phyloP scores from a whole-genome alignment of 1,140 invertebrate species.

The Pseudomyrmex cubaensis region DNA sequence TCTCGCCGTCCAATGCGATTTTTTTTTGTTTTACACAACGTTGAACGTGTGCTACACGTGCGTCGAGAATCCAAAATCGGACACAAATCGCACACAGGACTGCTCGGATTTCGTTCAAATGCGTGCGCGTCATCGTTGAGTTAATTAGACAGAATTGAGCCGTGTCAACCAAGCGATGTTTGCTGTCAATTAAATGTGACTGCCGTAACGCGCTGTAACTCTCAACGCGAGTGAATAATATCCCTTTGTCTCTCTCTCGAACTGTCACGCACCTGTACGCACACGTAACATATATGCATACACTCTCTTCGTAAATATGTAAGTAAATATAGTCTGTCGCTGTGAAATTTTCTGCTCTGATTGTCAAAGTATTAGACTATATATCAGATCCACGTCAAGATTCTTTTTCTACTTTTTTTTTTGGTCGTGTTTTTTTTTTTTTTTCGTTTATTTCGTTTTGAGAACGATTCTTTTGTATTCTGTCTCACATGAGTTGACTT shows the following conservation, averaged over 20 bases:
- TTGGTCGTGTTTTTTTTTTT: conserved; percentile 17
- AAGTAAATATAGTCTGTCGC: conserved; percentile 73
- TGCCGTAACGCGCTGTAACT: background rate
- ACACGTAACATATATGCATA: conserved; percentile 66
- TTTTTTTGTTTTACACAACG: conserved; percentile 59
- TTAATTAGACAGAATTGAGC: conserved; percentile 1
- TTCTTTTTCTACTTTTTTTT: conserved; percentile 54
- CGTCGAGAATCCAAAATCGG: conserved; percentile 34
- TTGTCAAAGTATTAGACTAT: conserved; percentile 71
- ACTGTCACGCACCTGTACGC: conserved; percentile 66
- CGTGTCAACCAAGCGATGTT: background rate
- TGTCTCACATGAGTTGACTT: conserved; percentile 37
- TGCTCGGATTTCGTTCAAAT: background rate
- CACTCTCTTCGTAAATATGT: conserved; percentile 71
- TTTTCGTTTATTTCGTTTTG: conserved; percentile 34
- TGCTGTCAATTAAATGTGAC: background rate
- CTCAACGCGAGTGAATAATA: background rate
- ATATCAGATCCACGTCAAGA: conserved; percentile 63
- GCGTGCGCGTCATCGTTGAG: background rate
- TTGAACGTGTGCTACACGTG: conserved; percentile 69
- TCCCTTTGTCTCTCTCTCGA: conserved; percentile 20
- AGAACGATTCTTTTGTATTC: conserved; percentile 45
- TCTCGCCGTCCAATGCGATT: conserved; percentile 67
- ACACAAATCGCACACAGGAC: background rate
- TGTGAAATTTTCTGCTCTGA: conserved; percentile 72